These are phyloP conservation scores for Drosophila subpulchrella DNA, from an alignment of 1,140 invertebrate species.

Conservation along the genomic window DNA sequence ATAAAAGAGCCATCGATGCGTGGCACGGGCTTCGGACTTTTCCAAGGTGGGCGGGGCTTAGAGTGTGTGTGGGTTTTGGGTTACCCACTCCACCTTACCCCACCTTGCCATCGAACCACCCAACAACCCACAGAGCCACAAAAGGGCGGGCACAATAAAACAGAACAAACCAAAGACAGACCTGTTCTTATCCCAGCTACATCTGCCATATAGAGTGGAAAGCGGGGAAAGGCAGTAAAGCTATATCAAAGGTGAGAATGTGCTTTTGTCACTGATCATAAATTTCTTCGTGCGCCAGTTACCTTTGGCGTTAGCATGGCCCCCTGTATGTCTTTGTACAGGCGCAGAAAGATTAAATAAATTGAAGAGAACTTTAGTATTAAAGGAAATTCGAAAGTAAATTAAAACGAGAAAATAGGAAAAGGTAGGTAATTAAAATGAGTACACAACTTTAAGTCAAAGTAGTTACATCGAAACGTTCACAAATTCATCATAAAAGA, in stretches of 20 bases:
- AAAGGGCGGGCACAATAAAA: conserved; percentile 72
- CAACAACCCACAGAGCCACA: conserved; percentile 50
- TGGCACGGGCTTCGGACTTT: conserved; percentile 50
- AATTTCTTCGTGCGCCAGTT: conserved; percentile 64
- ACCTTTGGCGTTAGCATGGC: conserved; percentile 29
- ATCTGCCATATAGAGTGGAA: conserved; percentile 28
- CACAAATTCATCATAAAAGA: no score
- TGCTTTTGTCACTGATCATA: conserved; percentile 82
- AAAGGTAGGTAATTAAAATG: no score
- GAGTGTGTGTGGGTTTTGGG: conserved; percentile 24
- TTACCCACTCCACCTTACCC: neutral
- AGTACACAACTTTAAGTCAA: no score
- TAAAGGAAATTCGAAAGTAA: neutral
- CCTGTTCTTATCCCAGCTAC: conserved; percentile 32
- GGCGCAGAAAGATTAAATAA: neutral
- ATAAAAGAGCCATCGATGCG: conserved; percentile 78
- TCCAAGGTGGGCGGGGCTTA: conserved; percentile 51
- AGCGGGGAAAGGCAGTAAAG: conserved; percentile 58
- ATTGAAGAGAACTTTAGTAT: neutral
- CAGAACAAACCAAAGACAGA: conserved; percentile 40
- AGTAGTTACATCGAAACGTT: no score
- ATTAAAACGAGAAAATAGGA: neutral
- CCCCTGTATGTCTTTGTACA: neutral
- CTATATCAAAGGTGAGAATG: conserved; percentile 80
- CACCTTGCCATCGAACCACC: neutral